These are phyloP conservation scores for Tringa solitaria DNA, from an alignment of 2,113 vertebrate species.

Conservation along the genomic window DNA sequence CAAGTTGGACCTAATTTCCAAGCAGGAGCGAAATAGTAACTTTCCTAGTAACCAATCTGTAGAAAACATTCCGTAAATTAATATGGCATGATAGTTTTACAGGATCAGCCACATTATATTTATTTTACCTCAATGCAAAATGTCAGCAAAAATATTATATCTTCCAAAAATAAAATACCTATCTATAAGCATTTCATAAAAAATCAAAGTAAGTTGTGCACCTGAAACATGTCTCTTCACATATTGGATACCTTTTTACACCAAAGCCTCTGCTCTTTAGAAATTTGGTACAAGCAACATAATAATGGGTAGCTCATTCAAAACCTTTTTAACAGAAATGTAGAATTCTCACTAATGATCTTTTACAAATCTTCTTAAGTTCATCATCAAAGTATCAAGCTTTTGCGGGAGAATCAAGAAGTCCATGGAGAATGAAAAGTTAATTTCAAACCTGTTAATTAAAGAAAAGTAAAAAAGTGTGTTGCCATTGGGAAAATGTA, in stretches of 20 bases:
- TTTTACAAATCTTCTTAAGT: background rate
- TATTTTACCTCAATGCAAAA: background rate
- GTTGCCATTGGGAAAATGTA: background rate
- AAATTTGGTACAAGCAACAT: background rate
- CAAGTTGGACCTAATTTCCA: background rate
- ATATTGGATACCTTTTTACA: background rate
- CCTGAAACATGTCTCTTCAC: background rate
- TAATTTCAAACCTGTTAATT: constrained; percentile 45
- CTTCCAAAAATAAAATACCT: background rate
- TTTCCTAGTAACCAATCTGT: background rate
- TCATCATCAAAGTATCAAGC: background rate
- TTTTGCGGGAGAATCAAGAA: background rate
- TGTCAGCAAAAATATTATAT: background rate
- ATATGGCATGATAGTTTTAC: background rate
- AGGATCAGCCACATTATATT: background rate
- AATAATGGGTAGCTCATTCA: background rate
- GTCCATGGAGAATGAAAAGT: background rate
- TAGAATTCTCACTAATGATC: background rate
- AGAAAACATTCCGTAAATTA: background rate
- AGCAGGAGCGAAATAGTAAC: background rate
- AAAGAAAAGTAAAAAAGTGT: background rate
- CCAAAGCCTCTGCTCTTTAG: background rate
- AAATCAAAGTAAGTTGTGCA: background rate
- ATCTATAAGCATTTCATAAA: background rate
- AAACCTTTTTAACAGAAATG: background rate